Base-by-base conservation (phyloP, 2,888 invertebrate genomes). In the Hyles lineata region DNA sequence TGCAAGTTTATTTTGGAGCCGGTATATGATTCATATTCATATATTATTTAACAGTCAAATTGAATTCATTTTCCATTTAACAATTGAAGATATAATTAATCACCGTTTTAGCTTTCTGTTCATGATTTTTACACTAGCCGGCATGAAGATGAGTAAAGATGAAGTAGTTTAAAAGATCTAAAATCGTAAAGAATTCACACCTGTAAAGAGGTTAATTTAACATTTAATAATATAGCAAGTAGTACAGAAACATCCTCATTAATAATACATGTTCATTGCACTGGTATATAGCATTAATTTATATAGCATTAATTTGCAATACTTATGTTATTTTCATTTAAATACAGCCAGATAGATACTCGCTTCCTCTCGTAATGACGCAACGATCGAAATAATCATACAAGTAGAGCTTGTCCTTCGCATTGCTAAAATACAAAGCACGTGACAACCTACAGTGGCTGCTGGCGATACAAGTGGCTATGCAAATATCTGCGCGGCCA, bases 321-420 rank as follows among this genome's bases (percentile, higher is more conserved):
- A 60, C 11, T 55, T 55, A 55, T 25, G 23, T 60, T 25, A 9
- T 63, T 35, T n/a, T 32, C n/a, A 35, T 35, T 63, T 35, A 63
- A 63, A 63, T 19, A 21, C n/a, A 35, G 9, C 2, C n/a, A 35
- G 32, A 21, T 35, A 8, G 19, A n/a, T 35, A 21, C 35, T 21
- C n/a, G 63, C 35, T 63, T 63, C 63, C 35, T 63, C 9, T 21
- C 8, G 11, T 32, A 35, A 63, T 35, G 63, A 35, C 63, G 63
- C 63, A 63, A n/a, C 32, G 63, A 19, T 35, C 21, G 52, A 43
- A 70, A 52, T 70, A 70, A 70, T 70, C 52, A 70, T 17, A n/a
- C 43, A 70, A 70, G 25, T 55, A 52, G 55, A 70, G 52, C 52
- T 29, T 29, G 52, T 70, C 70, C 50, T 55, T 70, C 70, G 55